Base-by-base conservation (phyloP, 2,888 invertebrate genomes). In the Prenolepis imparis region DNA sequence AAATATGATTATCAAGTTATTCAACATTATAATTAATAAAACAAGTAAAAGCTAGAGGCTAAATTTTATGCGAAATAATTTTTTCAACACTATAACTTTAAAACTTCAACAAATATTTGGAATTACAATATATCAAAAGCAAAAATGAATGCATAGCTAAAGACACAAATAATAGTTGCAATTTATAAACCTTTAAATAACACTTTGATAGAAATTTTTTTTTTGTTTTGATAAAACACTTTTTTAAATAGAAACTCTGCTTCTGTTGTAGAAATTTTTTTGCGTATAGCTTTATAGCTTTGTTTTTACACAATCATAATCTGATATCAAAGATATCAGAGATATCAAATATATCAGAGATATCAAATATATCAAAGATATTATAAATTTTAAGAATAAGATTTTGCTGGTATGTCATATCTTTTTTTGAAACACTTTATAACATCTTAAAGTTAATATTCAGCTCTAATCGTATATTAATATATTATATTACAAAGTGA, bases 401-500 rank as follows among this genome's bases (percentile, higher is more conserved):
- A 44, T 78, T 78, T 44, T 78, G 57, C 57, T 78, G 41, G 21
- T 78, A 55, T 66, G 32, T 78, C 78, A 70, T 21, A 32, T 28
- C 32, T 78, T 70, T 70, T 44, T 32, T 78, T 78, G 59, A 32
- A 70, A 78, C 44, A 59, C 70, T 15, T 41, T 59, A 18, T 36
- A 52, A 11, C 21, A 68, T 44, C 15, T 78, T 57, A 52, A 39
- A 36, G 52, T 15, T 44, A 48, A 66, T 32, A 0, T 70, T 78
- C 41, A 78, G 28, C 39, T 68, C 15, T 57, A 68, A 67, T 57
- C 21, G 57, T 39, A 28, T 32, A 77, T 55, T 57, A 44, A 78
- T 70, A 39, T 75, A 68, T 59, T n/a, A 39, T 63, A 67, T 77
- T 67, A 77, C 41, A 57, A 77, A 64, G n/a, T 67, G 66, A 77